Percentiles rank a stretch among this genome's conserved stretches.
Evolutionary conservation across 1,140 invertebrate species (phyloP).

Genomic region (Ruditapes philippinarum): DNA sequence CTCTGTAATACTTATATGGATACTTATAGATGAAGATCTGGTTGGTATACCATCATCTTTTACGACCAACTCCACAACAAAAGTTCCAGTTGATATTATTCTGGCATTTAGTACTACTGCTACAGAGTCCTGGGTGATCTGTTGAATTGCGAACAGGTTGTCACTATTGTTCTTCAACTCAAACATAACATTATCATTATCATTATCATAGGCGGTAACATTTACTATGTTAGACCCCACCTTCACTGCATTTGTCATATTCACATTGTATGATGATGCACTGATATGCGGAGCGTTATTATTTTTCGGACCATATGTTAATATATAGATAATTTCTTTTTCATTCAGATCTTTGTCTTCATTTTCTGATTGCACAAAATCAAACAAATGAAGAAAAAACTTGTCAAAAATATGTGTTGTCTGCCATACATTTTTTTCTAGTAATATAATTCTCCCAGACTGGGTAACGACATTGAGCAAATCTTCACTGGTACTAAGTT

Average conservation of each 20-base stretch:
- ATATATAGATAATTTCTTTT: neutral
- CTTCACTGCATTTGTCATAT: neutral
- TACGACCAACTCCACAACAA: neutral
- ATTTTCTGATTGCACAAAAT: neutral
- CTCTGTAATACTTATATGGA: neutral
- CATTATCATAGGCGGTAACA: conserved; percentile 14
- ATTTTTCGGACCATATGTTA: conserved; percentile 35
- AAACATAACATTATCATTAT: conserved; percentile 17
- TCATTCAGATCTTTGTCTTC: neutral
- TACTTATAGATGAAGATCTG: neutral
- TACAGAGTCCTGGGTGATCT: neutral
- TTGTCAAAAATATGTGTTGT: conserved; percentile 51
- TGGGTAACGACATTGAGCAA: conserved; percentile 30
- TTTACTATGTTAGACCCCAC: neutral
- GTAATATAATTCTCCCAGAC: conserved; percentile 41
- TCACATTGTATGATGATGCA: neutral
- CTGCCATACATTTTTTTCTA: conserved; percentile 67
- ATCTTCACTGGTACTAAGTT: no score
- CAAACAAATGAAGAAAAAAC: conserved; percentile 57
- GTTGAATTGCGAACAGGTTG: neutral
- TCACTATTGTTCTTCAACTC: neutral
- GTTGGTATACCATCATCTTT: conserved; percentile 3
- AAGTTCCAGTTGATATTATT: neutral
- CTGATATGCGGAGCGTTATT: conserved; percentile 24
- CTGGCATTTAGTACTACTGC: neutral